Base-by-base conservation (phyloP, 1,140 invertebrate genomes). In the Tribolium madens region DNA sequence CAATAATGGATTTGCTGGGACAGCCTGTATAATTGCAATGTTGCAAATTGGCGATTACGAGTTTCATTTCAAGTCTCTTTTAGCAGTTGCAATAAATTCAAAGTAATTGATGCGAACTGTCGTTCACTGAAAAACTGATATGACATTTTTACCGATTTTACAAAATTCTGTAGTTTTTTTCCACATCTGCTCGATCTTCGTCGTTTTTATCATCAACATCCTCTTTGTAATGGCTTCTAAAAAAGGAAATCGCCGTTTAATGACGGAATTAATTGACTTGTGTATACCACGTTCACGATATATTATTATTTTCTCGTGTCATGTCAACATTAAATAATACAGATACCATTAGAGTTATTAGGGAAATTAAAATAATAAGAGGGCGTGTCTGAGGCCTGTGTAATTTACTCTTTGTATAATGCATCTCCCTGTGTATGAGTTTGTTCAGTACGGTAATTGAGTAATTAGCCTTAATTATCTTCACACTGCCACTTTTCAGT, bases 361-460 rank as follows among this genome's bases (percentile, higher is more conserved):
- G 60, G 50, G 33, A 50, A 76, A 76, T 76, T 76, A 76, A 76
- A 76, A 76, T 76, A 76, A 76, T 76, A 76, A 76, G 75, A 46
- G 48, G 75, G 75, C 75, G 75, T 76, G 68, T 33, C 75, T 21
- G 18, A 33, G 57, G 26, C 21, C 60, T 14, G 17, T 47, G 73
- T 75, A 75, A 75, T 75, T 75, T 75, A 26, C 73, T 52, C 48
- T 75, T 75, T 53, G 57, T 33, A 33, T 64, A 31, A 64, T 64
- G 57, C 57, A 64, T 64, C 57, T 64, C 57, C 31, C 57, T n/a
- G 26, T 18, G 5, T 33, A 18, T 64, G 10, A 36, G 57, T 64
- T 64, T 64, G 57, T 64, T 64, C 57, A 64, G 57, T 10, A 33
- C 26, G 26, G 57, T 71, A 71, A 71, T 71, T 71, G 69, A 71